Base-by-base conservation (phyloP, 35 echinoderm and acorn worm genomes). In the Anneissia japonica region DNA sequence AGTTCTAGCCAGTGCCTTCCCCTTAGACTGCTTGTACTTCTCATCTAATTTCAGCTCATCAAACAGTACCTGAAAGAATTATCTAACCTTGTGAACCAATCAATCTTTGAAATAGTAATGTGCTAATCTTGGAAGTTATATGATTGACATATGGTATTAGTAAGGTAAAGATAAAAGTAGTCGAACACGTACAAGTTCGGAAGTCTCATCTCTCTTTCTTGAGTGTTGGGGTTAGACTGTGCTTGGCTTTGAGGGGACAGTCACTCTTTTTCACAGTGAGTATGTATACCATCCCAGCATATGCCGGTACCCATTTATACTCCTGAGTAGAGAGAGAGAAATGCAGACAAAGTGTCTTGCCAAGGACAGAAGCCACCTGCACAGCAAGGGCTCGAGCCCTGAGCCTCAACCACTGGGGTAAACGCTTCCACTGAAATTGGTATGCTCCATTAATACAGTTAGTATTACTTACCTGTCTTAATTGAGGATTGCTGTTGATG, bases 21-120 rank as follows among this genome's bases (percentile, higher is more conserved):
- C 86, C 11, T 76, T 82, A 38, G 39, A 73, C 36, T 46, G 72
- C 79, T 32, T 36, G 36, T 81, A 81, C n/a, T 79, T 81, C 81
- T 98, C 37, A 84, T 98, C 95, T 29, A 98, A 56, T 40, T 91
- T 93, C 82, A 98, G 75, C 72, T 98, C 89, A 46, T 91, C 92
- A 93, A 98, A 98, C 31, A 98, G 73, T 80, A 98, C 77, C 95
- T 98, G 38, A 40, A 30, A 32, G 83, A 85, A 56, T n/a, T n/a
- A n/a, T n/a, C n/a, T n/a, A n/a, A n/a, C n/a, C 19, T 38, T 31
- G 39, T 13, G 35, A 81, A 81, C 11, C 23, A 13, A 23, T 56
- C 26, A 30, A 14, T 32, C 28, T 45, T 30, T 56, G 30, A 19
- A 4, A 17, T 56, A 4, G 40, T 45, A 6, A 46, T 23, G 13